Conservation (phyloP, 1,140 invertebrate species). For the Hycleus cichorii region DNA sequence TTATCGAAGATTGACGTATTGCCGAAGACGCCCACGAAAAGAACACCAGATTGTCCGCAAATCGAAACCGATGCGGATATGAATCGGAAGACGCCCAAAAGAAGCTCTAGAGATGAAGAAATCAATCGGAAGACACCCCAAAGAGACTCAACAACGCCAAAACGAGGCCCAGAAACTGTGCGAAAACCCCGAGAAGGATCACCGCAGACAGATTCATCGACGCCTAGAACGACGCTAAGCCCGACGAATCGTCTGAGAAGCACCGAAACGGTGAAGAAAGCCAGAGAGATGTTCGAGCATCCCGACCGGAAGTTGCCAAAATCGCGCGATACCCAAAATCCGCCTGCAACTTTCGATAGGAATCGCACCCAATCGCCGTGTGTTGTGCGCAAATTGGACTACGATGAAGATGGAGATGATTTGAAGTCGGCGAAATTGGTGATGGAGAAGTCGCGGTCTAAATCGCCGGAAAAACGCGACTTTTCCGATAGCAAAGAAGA, state of each 20-base stretch:
- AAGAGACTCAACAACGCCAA: too few relatives aligned
- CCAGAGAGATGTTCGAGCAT: too few relatives aligned
- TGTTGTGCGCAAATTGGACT: background rate
- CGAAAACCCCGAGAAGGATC: too few relatives aligned
- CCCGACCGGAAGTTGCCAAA: too few relatives aligned
- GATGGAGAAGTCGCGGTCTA: constrained; percentile 13
- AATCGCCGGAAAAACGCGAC: constrained; percentile 14
- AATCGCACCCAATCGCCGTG: background rate
- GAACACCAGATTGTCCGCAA: background rate
- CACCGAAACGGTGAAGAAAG: too few relatives aligned
- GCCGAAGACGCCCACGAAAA: too few relatives aligned
- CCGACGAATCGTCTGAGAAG: too few relatives aligned
- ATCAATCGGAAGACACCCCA: too few relatives aligned
- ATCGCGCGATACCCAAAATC: too few relatives aligned
- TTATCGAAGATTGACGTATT: background rate
- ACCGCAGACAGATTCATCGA: too few relatives aligned
- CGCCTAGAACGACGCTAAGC: too few relatives aligned
- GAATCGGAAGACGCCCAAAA: background rate
- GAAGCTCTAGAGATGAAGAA: constrained; percentile 2
- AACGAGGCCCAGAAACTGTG: too few relatives aligned
- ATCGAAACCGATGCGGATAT: background rate
- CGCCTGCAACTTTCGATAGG: background rate
- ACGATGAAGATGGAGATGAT: constrained; percentile 7
- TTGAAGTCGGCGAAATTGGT: constrained; percentile 21
- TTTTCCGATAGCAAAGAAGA: constrained; percentile 8